These are phyloP conservation scores for Sigmodon hispidus DNA, from an alignment of 2,113 vertebrate species.

Conservation along the genomic window DNA sequence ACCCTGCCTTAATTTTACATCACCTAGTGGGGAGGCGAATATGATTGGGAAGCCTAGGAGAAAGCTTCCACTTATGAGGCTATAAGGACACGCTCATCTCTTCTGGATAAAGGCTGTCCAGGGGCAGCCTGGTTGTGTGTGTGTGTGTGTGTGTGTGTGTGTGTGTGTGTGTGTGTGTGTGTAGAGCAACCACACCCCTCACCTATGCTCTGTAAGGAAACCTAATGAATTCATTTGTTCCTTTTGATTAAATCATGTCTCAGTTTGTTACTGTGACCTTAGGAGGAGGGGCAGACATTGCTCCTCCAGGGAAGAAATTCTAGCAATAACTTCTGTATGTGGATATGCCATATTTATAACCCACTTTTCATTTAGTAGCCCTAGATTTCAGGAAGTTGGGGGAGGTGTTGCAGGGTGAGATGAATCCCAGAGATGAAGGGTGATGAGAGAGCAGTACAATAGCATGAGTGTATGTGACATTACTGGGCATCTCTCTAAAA, in stretches of 20 bases:
- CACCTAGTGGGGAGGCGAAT: neutral
- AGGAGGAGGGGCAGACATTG: neutral
- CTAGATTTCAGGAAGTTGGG: neutral
- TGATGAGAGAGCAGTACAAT: too few relatives aligned
- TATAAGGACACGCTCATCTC: neutral
- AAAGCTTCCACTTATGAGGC: neutral
- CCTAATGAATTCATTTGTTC: neutral
- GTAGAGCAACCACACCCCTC: neutral
- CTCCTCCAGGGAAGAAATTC: neutral
- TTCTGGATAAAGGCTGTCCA: neutral
- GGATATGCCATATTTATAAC: constrained; percentile 4
- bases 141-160: too few relatives aligned
- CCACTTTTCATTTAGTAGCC: neutral
- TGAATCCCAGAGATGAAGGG: neutral
- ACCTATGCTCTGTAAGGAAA: neutral
- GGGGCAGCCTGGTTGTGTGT: neutral
- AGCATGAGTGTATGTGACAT: neutral
- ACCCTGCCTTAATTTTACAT: neutral
- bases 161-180: too few relatives aligned
- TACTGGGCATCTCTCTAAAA: neutral
- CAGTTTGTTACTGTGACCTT: neutral
- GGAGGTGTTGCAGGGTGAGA: neutral
- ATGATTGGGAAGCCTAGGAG: neutral
- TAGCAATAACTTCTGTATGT: neutral
- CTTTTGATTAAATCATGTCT: neutral